phyloP scores from a whole-genome alignment of 2,888 invertebrate genomes.

The Melanchra persicariae region DNA sequence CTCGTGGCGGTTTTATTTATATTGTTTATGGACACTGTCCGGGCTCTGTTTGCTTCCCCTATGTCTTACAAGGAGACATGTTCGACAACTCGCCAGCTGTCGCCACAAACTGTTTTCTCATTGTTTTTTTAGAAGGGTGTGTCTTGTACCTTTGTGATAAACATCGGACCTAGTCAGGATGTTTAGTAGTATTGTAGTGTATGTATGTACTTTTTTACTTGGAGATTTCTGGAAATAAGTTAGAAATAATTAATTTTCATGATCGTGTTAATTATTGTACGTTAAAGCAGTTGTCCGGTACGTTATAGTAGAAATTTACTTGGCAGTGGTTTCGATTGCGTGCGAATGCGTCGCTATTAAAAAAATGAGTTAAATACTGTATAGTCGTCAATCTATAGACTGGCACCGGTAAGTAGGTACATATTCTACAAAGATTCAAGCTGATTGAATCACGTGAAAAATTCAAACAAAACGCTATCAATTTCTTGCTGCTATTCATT shows the following conservation, averaged over 20 bases:
- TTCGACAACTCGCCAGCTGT: constrained; percentile 48
- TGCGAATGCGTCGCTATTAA: no score
- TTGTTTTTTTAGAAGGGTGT: constrained; percentile 34
- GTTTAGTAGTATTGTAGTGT: neutral
- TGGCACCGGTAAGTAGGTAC: no score
- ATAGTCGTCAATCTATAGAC: no score
- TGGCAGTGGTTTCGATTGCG: no score
- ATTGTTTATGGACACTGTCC: constrained; percentile 50
- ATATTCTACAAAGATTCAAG: neutral
- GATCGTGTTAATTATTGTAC: no score
- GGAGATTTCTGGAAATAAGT: no score
- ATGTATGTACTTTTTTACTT: neutral
- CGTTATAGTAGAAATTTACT: no score
- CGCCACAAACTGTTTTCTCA: constrained; percentile 34
- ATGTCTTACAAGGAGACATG: constrained; percentile 50
- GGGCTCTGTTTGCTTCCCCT: constrained; percentile 46
- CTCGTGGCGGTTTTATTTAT: constrained; percentile 49
- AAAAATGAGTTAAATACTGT: no score
- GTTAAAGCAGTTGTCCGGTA: no score
- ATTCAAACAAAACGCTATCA: neutral
- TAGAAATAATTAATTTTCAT: no score
- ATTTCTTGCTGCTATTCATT: constrained; percentile 4
- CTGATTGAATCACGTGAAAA: neutral
- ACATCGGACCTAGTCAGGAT: neutral
- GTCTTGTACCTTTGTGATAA: neutral